phyloP scores from a whole-genome alignment of 2,113 vertebrate genomes.

The Cryptotis parvus region DNA sequence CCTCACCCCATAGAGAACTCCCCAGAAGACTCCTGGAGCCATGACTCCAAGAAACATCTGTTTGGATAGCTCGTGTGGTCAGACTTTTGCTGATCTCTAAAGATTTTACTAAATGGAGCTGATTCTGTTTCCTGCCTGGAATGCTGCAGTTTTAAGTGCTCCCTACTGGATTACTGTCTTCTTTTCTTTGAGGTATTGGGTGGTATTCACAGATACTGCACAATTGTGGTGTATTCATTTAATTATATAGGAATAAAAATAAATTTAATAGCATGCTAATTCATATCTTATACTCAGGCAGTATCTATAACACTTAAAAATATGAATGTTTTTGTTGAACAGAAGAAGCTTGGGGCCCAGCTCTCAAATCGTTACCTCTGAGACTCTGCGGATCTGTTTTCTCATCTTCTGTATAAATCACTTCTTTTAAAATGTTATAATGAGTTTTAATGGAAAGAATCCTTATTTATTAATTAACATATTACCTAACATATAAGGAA shows the following conservation, averaged over 20 bases:
- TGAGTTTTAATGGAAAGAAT: not conserved
- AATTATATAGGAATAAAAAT: constrained; percentile 64
- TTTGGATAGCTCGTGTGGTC: constrained; percentile 30
- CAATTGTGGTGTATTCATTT: constrained; percentile 34
- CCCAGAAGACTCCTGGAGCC: not conserved
- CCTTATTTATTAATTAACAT: not conserved
- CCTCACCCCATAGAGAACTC: not conserved
- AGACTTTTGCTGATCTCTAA: constrained; percentile 62
- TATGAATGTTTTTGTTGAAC: not conserved
- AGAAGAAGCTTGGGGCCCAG: not conserved
- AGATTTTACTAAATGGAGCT: constrained; percentile 63
- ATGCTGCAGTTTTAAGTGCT: constrained; percentile 59
- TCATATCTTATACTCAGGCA: constrained; percentile 53
- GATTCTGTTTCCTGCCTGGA: constrained; percentile 63
- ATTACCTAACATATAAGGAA: not conserved
- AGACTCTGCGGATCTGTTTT: not conserved
- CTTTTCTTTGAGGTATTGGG: constrained; percentile 38
- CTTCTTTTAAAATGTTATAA: not conserved
- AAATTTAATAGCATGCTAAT: constrained; percentile 50
- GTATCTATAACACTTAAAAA: constrained; percentile 20
- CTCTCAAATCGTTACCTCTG: not conserved
- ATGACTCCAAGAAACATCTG: not conserved
- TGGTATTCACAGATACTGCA: constrained; percentile 61
- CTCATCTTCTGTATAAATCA: not conserved
- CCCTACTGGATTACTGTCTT: constrained; percentile 61